Evolutionary conservation across 2,797 vertebrate species (phyloP), one percentile per base, ranked within the genome.

Genomic region (Sitta carolinensis): DNA sequence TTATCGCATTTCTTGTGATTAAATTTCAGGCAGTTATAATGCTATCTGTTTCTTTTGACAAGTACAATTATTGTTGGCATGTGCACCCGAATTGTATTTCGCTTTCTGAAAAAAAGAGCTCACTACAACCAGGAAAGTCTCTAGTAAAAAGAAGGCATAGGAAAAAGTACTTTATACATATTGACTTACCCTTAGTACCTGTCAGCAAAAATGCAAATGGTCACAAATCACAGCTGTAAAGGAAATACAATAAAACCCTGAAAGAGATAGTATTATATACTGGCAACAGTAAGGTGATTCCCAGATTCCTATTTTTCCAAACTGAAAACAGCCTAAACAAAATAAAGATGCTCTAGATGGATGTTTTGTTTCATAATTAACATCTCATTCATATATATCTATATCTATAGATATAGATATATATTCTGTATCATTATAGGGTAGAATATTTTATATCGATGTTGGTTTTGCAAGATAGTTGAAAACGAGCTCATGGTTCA

Each of bases 11-110:
- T 80, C 84, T 54, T 85, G 42, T 91, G 84, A 96, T 96, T 97
- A 97, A 96, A 97, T 96, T 97, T 98, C 87, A 87, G 61, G 84
- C 94, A 96, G 74, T 90, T 97, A 96, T 40, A 59, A 72, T 63
- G 76, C 93, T 95, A 91, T 78, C 70, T 90, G 73, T 94, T 97
- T 96, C 80, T 96, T 95, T 84, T 95, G 95, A 98, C 91, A 97
- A 96, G 81, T 83, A 87, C 77, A 94, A 92, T 97, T 97, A 95
- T 85, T 88, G 88, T 79, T 96, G 81, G 73, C 50, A 70, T 82
- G 54, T 15, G 38, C 36, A 72, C 40, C 75, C 68, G 94, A 91
- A 94, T 57, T 85, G 29, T 95, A 85, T 94, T 97, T 96, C 72
- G 69, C 40, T 87, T 85, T 95, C 76, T 84, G 86, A 36, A 96